Evolutionary conservation across 2,888 invertebrate species (phyloP), one percentile per base, ranked within the genome.

Genomic region (Tupiocoris notatus): DNA sequence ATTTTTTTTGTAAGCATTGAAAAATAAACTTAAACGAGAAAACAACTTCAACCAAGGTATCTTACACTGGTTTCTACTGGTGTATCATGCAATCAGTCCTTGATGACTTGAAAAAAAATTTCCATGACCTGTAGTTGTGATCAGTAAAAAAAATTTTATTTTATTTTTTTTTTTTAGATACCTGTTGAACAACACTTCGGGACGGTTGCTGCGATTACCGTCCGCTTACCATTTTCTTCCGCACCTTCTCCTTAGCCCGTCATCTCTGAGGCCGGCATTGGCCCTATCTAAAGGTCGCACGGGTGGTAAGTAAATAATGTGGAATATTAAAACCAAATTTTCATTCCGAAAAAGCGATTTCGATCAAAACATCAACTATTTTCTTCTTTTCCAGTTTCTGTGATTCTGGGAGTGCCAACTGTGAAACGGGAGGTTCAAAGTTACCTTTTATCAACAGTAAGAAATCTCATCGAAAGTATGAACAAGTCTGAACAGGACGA

Each of bases 391-490:
- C 16, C 82, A 87, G 92, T 92, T 0, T 92, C 93, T 66, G 88
- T 95, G 78, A 93, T 96, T 0, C 86, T 96, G 65, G 97, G 95
- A 0, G 88, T 97, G 78, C 96, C 96, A 0, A 96, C 96, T 0
- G 95, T 97, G 3, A 91, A 90, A 81, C 86, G 97, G 59, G 93
- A 94, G 79, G 92, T 93, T 81, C 94, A 95, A 82, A 92, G 89
- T 80, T 97, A 97, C 84, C 86, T 97, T 57, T 86, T 94, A 84
- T 88, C 92, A 23, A 96, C 97, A 0, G 85, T 97, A 70, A 91
- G 92, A 84, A 94, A 93, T 83, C 86, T 97, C 22, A 86, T 97
- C 66, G 89, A 89, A 76, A 92, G 92, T 70, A 90, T 97, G 90
- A 89, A 87, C 67, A 86, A 88, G 1, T 87, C 88, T 6, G 90